Conservation (phyloP, 1,140 invertebrate genomes). For the Rhysida immarginata region DNA sequence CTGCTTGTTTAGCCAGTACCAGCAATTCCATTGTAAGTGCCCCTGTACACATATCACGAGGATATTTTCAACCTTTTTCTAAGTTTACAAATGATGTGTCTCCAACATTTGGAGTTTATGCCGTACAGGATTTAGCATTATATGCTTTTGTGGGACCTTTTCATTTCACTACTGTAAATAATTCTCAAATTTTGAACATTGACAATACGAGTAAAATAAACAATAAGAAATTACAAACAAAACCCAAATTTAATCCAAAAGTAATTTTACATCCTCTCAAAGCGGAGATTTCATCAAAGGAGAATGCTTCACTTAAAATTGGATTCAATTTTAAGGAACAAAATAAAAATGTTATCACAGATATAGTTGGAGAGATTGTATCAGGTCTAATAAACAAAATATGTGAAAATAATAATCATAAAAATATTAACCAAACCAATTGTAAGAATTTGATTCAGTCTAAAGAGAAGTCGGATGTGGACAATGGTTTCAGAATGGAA, state of each 20-base stretch:
- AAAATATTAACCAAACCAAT: too few species aligned
- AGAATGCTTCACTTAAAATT: not conserved
- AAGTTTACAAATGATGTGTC: not conserved
- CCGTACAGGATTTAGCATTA: not conserved
- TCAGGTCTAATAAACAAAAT: too few species aligned
- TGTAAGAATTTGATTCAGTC: too few species aligned
- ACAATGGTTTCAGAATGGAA: not conserved
- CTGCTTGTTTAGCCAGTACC: not conserved
- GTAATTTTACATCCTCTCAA: not conserved
- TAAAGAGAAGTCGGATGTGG: not conserved
- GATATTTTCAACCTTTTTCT: not conserved
- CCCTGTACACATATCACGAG: not conserved
- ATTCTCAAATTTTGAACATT: not conserved
- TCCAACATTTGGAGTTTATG: not conserved
- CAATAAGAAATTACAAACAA: not conserved
- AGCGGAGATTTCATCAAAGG: not conserved
- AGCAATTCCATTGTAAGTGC: not conserved
- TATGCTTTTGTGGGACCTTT: slow-evolving; percentile 1
- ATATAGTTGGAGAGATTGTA: too few species aligned
- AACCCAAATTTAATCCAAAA: not conserved
- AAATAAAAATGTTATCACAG: not conserved
- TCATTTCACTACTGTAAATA: not conserved
- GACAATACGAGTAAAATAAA: not conserved
- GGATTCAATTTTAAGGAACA: not conserved
- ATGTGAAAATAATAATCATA: too few species aligned